phyloP scores from a whole-genome alignment of 2,888 invertebrate species.

The Lithophane ornitopus region DNA sequence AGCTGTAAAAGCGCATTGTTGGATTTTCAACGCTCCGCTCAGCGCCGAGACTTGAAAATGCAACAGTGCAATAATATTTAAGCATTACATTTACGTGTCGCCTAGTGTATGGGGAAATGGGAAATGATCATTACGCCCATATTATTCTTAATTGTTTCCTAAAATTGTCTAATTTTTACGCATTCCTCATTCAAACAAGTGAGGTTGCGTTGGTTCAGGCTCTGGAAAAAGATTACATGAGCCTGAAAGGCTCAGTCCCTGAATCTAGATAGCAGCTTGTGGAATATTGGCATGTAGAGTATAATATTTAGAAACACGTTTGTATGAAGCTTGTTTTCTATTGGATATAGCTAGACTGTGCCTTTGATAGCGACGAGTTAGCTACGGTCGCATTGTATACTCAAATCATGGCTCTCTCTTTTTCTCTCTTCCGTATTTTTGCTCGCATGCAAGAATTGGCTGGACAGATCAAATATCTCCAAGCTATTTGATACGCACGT shows the following conservation, averaged over 20 bases:
- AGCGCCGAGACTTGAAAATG: too few species aligned
- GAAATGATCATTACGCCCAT: not conserved
- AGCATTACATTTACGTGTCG: too few species aligned
- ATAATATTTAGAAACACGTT: not conserved
- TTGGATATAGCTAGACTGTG: not conserved
- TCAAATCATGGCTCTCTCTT: not conserved
- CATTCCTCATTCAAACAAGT: constrained; percentile 5
- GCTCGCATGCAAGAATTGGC: too few species aligned
- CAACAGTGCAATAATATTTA: too few species aligned
- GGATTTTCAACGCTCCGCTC: too few species aligned
- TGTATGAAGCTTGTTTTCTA: not conserved
- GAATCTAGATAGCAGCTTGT: not conserved
- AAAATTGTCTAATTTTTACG: not conserved
- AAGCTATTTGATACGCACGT: too few species aligned
- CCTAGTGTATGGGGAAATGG: too few species aligned
- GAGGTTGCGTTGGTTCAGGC: not conserved
- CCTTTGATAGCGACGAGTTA: not conserved
- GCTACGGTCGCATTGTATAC: not conserved
- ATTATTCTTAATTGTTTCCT: not conserved
- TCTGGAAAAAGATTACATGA: not conserved
- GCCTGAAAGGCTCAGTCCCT: not conserved
- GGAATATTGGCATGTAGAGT: not conserved
- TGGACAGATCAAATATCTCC: too few species aligned
- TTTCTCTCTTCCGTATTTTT: not conserved
- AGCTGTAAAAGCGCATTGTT: too few species aligned